Percentiles rank a stretch among this genome's conserved stretches.
Conservation (phyloP, 2,797 vertebrate genomes). For the Gephyroberyx darwinii region DNA sequence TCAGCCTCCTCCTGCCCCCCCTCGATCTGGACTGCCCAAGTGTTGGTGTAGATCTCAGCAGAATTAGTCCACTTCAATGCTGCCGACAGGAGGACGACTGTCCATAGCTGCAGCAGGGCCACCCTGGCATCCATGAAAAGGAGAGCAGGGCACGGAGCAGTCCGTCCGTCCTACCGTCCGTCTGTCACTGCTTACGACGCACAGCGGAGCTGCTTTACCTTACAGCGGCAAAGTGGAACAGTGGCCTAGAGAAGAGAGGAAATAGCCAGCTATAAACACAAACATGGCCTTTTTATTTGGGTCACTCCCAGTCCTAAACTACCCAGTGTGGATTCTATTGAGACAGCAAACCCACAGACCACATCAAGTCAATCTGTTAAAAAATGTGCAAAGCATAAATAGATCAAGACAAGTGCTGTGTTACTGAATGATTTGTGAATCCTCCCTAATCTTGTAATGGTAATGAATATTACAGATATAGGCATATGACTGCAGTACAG, state of each 20-base stretch:
- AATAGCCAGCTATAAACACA: slow-evolving; percentile 64
- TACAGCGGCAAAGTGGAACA: slow-evolving; percentile 70
- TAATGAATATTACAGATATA: slow-evolving; percentile 70
- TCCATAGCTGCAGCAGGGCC: slow-evolving; percentile 86
- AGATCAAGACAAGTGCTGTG: slow-evolving; percentile 41
- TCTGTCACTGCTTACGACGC: slow-evolving; percentile 63
- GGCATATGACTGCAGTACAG: slow-evolving; percentile 54
- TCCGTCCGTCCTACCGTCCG: slow-evolving; percentile 52
- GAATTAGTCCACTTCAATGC: slow-evolving; percentile 65
- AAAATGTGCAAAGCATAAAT: slow-evolving; percentile 42
- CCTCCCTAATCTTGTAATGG: slow-evolving; percentile 39
- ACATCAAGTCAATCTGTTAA: slow-evolving; percentile 19
- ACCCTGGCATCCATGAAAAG: slow-evolving; percentile 93
- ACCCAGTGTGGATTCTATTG: slow-evolving; percentile 37
- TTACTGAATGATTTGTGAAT: slow-evolving; percentile 47
- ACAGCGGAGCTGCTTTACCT: slow-evolving; percentile 62
- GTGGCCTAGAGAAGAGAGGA: slow-evolving; percentile 77
- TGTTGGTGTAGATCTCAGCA: slow-evolving; percentile 90
- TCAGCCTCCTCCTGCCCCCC: slow-evolving; percentile 87
- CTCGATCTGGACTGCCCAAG: slow-evolving; percentile 91
- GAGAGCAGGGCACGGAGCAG: slow-evolving; percentile 63
- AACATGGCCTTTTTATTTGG: slow-evolving; percentile 64
- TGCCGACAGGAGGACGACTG: slow-evolving; percentile 81
- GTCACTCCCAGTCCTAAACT: slow-evolving; percentile 50
- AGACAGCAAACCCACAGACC: slow-evolving; percentile 43